These are phyloP conservation scores for Oscheius onirici DNA, from an alignment of 2,888 invertebrate genomes.

Conservation along the genomic window DNA sequence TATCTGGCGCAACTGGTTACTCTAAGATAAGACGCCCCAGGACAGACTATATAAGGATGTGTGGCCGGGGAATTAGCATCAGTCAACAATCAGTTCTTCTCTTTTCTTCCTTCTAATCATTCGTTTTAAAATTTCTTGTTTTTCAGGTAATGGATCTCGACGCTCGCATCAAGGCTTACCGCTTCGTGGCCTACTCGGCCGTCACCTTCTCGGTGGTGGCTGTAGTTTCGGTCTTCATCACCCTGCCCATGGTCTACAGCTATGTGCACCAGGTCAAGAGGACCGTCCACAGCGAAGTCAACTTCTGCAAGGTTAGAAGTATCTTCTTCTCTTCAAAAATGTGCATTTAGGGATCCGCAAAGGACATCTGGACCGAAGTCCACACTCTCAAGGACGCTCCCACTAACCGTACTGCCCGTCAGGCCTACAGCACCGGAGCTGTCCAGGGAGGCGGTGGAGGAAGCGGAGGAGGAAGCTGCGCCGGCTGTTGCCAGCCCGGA, in stretches of 20 bases:
- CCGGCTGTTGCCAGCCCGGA: conserved; percentile 64
- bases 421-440: conserved; percentile 43
- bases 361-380: conserved; percentile 59
- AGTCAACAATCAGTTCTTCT: not conserved
- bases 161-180: conserved; percentile 55
- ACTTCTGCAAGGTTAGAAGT: conserved; percentile 17
- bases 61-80: too few species aligned
- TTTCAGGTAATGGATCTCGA: conserved; percentile 51
- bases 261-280: conserved; percentile 25
- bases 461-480: conserved; percentile 49
- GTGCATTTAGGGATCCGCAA: conserved; percentile 47
- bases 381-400: conserved; percentile 55
- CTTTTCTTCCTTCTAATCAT: not conserved
- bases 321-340: not conserved
- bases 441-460: conserved; percentile 37
- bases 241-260: conserved; percentile 64
- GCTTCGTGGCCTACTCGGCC: conserved; percentile 55
- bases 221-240: conserved; percentile 39
- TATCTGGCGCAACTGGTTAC: too few species aligned
- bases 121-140: not conserved
- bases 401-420: conserved; percentile 59
- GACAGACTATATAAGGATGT: too few species aligned
- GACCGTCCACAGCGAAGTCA: conserved; percentile 25
- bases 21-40: too few species aligned
- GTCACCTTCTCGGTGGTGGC: conserved; percentile 51